Evolutionary conservation across 2,797 vertebrate genomes (phyloP).

Genomic region (Myotis planiceps): DNA sequence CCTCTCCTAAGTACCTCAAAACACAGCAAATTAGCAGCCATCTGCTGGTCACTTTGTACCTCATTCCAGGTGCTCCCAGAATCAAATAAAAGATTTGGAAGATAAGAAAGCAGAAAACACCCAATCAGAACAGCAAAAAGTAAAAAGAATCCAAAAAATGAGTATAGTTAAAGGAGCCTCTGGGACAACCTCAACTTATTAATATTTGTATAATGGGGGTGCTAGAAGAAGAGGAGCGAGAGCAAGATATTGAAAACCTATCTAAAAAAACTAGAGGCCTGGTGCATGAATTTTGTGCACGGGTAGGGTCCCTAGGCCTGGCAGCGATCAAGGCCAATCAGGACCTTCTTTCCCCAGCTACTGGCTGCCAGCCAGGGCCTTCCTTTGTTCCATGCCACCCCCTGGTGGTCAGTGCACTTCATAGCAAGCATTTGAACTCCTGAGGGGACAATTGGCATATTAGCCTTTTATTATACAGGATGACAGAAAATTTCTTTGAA

Average conservation of each 20-base stretch:
- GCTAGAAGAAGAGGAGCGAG: background rate
- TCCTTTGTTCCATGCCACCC: no score
- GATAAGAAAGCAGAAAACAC: background rate
- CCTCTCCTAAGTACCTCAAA: background rate
- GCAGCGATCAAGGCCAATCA: no score
- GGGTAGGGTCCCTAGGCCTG: no score
- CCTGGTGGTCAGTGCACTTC: no score
- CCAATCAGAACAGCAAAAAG: background rate
- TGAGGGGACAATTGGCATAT: no score
- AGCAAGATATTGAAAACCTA: background rate
- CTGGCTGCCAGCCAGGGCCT: no score
- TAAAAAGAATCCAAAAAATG: background rate
- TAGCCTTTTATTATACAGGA: no score
- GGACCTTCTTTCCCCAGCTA: no score
- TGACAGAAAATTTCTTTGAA: no score
- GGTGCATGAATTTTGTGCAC: no score
- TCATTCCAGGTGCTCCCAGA: background rate
- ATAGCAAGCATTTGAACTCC: no score
- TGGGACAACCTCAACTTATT: background rate
- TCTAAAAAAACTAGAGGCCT: no score
- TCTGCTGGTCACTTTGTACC: background rate
- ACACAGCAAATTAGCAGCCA: background rate
- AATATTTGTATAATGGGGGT: background rate
- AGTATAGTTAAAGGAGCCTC: background rate
- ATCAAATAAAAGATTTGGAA: background rate